Conservation (phyloP, 2,797 vertebrate genomes). For the Sparidentex hasta region DNA sequence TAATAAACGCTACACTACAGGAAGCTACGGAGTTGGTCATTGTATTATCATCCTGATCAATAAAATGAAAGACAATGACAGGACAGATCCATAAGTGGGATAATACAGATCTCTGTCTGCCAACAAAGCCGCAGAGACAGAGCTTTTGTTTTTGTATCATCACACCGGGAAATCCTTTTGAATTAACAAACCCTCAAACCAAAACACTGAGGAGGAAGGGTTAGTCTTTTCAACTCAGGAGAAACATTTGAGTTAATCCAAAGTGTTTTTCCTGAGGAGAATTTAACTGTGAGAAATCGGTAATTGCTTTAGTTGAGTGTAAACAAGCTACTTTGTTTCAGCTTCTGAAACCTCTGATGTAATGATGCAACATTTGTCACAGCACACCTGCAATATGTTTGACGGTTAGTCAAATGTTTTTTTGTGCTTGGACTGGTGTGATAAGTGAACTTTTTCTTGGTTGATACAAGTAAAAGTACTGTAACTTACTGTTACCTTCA, state of each 20-base stretch:
- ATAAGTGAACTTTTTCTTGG: background rate
- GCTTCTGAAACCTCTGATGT: constrained; percentile 16
- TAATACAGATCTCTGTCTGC: constrained; percentile 15
- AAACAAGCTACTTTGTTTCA: constrained; percentile 31
- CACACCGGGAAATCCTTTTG: background rate
- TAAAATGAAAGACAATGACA: constrained; percentile 50
- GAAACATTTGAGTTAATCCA: constrained; percentile 18
- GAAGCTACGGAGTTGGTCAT: background rate
- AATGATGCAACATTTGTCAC: constrained; percentile 29
- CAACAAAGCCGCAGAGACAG: constrained; percentile 4
- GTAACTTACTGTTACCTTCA: background rate
- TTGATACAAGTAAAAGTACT: background rate
- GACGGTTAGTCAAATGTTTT: constrained; percentile 20
- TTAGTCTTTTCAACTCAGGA: background rate
- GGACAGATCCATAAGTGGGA: constrained; percentile 24
- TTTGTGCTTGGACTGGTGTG: background rate
- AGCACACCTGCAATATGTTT: constrained; percentile 26
- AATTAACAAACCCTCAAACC: background rate
- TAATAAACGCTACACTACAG: constrained; percentile 17
- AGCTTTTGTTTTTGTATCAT: background rate
- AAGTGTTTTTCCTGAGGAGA: constrained; percentile 18
- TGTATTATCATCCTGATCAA: constrained; percentile 39
- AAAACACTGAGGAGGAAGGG: background rate
- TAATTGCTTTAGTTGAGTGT: constrained; percentile 37
- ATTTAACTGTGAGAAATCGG: constrained; percentile 20